phyloP scores from a whole-genome alignment of 2,888 invertebrate genomes.

The Ceraclea dissimilis region DNA sequence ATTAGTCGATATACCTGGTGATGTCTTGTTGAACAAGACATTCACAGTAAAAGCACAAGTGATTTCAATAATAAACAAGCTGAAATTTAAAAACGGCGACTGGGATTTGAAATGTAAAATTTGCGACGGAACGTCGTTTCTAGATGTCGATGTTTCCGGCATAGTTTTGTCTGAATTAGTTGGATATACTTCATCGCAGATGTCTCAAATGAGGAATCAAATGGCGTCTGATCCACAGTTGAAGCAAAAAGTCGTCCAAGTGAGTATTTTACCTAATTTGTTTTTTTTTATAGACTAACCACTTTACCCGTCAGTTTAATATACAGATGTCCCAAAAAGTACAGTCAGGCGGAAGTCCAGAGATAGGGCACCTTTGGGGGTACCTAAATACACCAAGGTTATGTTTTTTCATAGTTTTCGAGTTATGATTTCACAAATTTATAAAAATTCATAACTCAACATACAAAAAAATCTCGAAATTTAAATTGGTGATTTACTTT shows the following conservation, averaged over 20 bases:
- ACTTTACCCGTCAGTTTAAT: no score
- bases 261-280: constrained; percentile 30
- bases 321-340: no score
- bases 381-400: constrained; percentile 18
- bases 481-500: no score
- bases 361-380: no score
- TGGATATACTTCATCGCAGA: constrained; percentile 42
- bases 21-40: constrained; percentile 36
- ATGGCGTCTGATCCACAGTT: constrained; percentile 36
- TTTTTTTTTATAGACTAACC: no score
- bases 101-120: constrained; percentile 53
- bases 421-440: no score
- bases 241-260: constrained; percentile 36
- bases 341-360: no score
- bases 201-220: constrained; percentile 39
- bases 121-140: constrained; percentile 47
- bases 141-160: constrained; percentile 50
- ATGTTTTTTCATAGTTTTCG: no score
- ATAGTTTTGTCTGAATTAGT: constrained; percentile 47
- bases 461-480: no score
- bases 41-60: constrained; percentile 53
- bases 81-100: constrained; percentile 43
- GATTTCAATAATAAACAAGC: constrained; percentile 46
- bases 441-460: no score
- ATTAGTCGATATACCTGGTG: constrained; percentile 35